Percentiles rank a stretch among this genome's conserved stretches.
Evolutionary conservation across 2,888 invertebrate species (phyloP).

Genomic region (Micoletzkya japonica): DNA sequence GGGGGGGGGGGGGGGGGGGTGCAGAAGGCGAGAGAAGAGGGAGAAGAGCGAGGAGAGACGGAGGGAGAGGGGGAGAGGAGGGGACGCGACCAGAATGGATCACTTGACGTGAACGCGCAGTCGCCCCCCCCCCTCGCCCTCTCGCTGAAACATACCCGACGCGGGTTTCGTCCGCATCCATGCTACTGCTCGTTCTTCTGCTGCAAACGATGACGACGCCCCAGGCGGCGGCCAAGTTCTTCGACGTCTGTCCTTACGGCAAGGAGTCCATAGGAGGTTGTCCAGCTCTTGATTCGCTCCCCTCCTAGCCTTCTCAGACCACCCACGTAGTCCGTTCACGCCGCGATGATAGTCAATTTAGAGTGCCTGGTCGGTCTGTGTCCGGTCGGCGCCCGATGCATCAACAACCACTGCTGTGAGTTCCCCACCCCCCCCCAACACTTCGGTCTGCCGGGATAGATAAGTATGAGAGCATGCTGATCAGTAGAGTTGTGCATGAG

Average conservation of each 20-base stretch:
- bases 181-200: background rate
- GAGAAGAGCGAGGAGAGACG: background rate
- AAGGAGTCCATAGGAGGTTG: conserved; percentile 47
- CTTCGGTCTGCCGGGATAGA: background rate
- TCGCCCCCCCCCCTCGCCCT: background rate
- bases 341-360: conserved; percentile 30
- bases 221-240: conserved; percentile 32
- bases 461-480: background rate
- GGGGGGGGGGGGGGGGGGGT: background rate
- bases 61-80: background rate
- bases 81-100: background rate
- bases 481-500: no score
- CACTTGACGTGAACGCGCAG: no score
- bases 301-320: background rate
- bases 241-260: conserved; percentile 46
- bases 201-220: conserved; percentile 11
- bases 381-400: conserved; percentile 49
- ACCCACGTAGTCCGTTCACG: background rate
- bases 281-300: background rate
- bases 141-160: background rate
- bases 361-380: conserved; percentile 51
- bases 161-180: conserved; percentile 20
- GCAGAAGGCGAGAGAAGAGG: background rate
- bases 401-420: conserved; percentile 51
- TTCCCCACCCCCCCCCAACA: background rate